phyloP scores from a whole-genome alignment of 53 echinoderm and acorn worm genomes.

The Astropecten irregularis region DNA sequence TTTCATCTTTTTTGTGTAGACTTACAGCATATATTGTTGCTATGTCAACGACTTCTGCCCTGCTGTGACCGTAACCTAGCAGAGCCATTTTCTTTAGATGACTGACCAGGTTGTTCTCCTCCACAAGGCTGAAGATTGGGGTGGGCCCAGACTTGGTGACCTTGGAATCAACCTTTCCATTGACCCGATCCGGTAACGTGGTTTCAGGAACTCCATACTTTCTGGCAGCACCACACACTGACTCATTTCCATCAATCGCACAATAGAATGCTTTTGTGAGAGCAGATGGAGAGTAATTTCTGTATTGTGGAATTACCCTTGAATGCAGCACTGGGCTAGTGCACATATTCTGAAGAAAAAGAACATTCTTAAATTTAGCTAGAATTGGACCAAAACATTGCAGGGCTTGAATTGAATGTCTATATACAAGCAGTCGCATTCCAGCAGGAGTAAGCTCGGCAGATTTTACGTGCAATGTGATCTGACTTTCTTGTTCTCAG shows the following conservation, averaged over 20 bases:
- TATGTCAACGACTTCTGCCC: slow-evolving; percentile 2
- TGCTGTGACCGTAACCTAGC: background rate
- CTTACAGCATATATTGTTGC: slow-evolving; percentile 5
- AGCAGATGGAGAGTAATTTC: background rate
- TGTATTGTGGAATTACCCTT: background rate
- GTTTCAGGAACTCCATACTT: background rate
- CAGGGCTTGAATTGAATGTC: too few species aligned
- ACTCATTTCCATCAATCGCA: background rate
- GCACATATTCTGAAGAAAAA: too few species aligned
- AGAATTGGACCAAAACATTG: too few species aligned
- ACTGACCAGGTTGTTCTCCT: background rate
- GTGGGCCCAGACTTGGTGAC: background rate
- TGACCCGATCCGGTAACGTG: background rate
- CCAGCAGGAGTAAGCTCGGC: too few species aligned
- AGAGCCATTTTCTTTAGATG: slow-evolving; percentile 22
- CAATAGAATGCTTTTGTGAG: background rate
- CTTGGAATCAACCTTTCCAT: background rate
- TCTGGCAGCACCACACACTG: background rate
- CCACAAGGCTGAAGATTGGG: background rate
- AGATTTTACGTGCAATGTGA: too few species aligned
- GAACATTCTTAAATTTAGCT: too few species aligned
- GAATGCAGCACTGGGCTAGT: too few species aligned
- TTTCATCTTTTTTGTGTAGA: background rate
- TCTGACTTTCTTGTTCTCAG: too few species aligned
- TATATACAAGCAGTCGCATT: too few species aligned